Base-by-base conservation (phyloP, 2,888 invertebrate genomes). In the Troides helena region DNA sequence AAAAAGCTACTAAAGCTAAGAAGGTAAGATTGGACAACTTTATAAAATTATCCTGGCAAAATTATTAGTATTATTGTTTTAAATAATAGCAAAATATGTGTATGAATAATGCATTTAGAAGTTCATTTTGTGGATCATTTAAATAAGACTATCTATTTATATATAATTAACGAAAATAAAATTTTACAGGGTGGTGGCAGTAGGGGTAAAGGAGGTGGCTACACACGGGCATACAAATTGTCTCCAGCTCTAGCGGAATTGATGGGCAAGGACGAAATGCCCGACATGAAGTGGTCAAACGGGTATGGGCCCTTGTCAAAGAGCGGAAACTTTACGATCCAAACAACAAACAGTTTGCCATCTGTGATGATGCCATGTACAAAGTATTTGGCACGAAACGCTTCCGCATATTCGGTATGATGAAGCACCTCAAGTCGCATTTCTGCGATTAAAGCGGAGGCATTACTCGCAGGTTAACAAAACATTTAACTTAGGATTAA, bases 361-460 rank as follows among this genome's bases (percentile, higher is more conserved):
- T 98, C 79, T 98, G 98, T 88, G 98, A 99, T 84, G 97, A 97
- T 67, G 96, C 98, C 67, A 92, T 99, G 58, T 93, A 95, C 86
- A 97, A 97, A 88, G 96, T 99, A 57, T 97, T 99, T 85, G 98
- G 98, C 57, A 96, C 96, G 2, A 98, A 98, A 85, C 95, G 98
- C 80, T 98, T 99, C 94, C 96, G 97, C 78, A 97, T 97, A 68
- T 99, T 99, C 81, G 98, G 98, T 74, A 99, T 99, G 99, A 97
- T 99, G 96, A 99, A 99, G 87, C 97, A 97, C 88, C 94, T 99
- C 78, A 98, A 98, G 89, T 95, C 95, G 74, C 99, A 98, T 92
- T 98, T 98, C 88, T 91, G 90, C 50, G 86, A 94, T 81, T 94
- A 94, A 94, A 92, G 23, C 30, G 7, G 6, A n/a, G 53, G n/a